A percentile compares a stretch with the other conserved stretches of the same genome.
These are phyloP conservation scores for Spea multiplicata DNA, from an alignment of 2,113 vertebrate species.

Conservation along the genomic window DNA sequence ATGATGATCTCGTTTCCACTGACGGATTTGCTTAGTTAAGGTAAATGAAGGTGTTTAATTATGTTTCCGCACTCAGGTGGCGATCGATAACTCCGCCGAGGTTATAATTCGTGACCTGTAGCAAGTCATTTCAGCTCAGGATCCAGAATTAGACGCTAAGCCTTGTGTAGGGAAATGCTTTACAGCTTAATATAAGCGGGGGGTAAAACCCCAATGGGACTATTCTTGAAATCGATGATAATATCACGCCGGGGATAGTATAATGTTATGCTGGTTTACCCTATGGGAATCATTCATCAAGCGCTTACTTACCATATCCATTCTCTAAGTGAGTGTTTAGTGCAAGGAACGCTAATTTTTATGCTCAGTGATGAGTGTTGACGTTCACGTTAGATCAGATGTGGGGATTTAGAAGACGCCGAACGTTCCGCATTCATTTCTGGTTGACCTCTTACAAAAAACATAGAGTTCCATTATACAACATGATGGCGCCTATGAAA, in stretches of 20 bases:
- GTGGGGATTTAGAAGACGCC: too few species aligned
- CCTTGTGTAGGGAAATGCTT: slow-evolving; percentile 1
- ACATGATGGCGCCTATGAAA: too few species aligned
- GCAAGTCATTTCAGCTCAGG: not conserved
- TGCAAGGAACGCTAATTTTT: too few species aligned
- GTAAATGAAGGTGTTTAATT: slow-evolving; percentile 31
- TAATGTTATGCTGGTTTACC: not conserved
- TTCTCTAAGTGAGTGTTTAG: too few species aligned
- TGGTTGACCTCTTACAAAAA: too few species aligned
- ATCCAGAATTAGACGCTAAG: slow-evolving; percentile 15
- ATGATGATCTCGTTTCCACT: not conserved
- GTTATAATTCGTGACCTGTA: slow-evolving; percentile 17
- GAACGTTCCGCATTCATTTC: too few species aligned
- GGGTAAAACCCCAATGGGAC: not conserved
- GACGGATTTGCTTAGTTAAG: slow-evolving; percentile 34
- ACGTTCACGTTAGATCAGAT: too few species aligned
- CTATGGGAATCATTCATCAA: not conserved
- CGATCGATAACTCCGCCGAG: slow-evolving; percentile 28
- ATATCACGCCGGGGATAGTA: not conserved
- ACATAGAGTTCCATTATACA: too few species aligned
- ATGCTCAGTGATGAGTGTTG: too few species aligned
- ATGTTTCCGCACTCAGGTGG: slow-evolving; percentile 16
- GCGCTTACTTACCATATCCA: not conserved
- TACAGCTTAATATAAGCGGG: not conserved
- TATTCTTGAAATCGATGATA: not conserved